A percentile compares a stretch with the other conserved stretches of the same genome.
Evolutionary conservation across 1,140 invertebrate genomes (phyloP).

Genomic region (Acromyrmex charruanus): DNA sequence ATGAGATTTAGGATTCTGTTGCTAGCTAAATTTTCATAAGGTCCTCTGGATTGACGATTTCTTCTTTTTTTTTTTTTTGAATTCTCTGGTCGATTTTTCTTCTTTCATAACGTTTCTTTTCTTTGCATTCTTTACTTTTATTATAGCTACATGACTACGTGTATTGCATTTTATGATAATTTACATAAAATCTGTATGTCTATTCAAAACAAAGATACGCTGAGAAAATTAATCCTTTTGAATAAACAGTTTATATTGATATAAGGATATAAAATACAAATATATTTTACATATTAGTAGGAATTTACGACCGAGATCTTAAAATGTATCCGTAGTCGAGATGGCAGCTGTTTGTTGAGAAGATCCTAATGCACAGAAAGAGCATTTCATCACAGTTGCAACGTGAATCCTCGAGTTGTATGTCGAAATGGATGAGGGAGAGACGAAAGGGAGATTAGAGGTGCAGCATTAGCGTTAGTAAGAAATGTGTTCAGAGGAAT

Average conservation of each 20-base stretch:
- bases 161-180: not conserved
- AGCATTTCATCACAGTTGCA: conserved; percentile 63
- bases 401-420: conserved; percentile 27
- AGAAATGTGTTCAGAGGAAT: conserved; percentile 68
- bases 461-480: conserved; percentile 57
- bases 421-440: conserved; percentile 70
- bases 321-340: not conserved
- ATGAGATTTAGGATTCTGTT: conserved; percentile 83
- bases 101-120: conserved; percentile 59
- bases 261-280: not conserved
- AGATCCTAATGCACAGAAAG: conserved; percentile 67
- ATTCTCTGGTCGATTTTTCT: not conserved
- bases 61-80: not conserved
- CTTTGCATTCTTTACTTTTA: not conserved
- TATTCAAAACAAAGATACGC: not conserved
- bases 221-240: not conserved
- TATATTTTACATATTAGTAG: not conserved
- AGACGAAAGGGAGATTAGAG: conserved; percentile 73
- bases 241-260: not conserved
- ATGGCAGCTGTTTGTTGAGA: conserved; percentile 28
- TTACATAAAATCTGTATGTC: not conserved
- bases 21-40: conserved; percentile 83
- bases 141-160: too few relatives aligned
- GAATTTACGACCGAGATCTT: conserved; percentile 4
- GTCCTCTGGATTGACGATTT: conserved; percentile 73